These are phyloP conservation scores for Agonopterix arenella DNA, from an alignment of 2,888 invertebrate genomes.

Conservation along the genomic window DNA sequence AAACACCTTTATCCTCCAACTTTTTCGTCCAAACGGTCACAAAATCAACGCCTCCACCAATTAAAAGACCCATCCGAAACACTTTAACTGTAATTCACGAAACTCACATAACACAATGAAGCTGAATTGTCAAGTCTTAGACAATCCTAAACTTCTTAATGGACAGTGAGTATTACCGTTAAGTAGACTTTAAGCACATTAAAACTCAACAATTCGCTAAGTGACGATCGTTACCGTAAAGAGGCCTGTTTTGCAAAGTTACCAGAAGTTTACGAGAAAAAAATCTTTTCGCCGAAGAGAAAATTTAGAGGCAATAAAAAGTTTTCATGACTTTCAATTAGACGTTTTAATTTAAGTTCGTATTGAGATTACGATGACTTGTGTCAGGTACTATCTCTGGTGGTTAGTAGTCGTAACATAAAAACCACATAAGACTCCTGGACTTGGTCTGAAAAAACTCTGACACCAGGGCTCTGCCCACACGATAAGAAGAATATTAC, in stretches of 20 bases:
- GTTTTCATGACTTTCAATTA: no score
- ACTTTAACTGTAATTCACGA: slow-evolving; percentile 30
- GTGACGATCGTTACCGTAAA: slow-evolving; percentile 36
- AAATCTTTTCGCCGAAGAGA: background rate
- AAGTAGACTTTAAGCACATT: slow-evolving; percentile 54
- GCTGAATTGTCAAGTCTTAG: slow-evolving; percentile 30
- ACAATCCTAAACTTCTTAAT: slow-evolving; percentile 52
- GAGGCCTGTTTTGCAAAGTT: slow-evolving; percentile 23
- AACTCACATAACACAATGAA: slow-evolving; percentile 17
- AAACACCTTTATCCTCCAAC: background rate
- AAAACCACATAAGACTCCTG: no score
- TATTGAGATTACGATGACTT: no score
- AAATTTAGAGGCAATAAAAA: no score
- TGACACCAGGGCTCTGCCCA: no score
- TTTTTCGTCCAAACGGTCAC: background rate
- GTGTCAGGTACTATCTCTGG: no score
- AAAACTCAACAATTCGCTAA: slow-evolving; percentile 43
- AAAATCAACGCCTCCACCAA: background rate
- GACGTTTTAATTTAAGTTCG: no score
- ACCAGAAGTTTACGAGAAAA: slow-evolving; percentile 1
- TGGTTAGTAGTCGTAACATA: no score
- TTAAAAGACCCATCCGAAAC: slow-evolving; percentile 9
- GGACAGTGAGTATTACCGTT: slow-evolving; percentile 49
- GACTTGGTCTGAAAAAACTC: no score
- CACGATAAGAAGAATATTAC: no score